A percentile compares a stretch with the other conserved stretches of the same genome.
These are phyloP conservation scores for Lepidurus packardi DNA, from an alignment of 1,140 invertebrate genomes.

Conservation along the genomic window DNA sequence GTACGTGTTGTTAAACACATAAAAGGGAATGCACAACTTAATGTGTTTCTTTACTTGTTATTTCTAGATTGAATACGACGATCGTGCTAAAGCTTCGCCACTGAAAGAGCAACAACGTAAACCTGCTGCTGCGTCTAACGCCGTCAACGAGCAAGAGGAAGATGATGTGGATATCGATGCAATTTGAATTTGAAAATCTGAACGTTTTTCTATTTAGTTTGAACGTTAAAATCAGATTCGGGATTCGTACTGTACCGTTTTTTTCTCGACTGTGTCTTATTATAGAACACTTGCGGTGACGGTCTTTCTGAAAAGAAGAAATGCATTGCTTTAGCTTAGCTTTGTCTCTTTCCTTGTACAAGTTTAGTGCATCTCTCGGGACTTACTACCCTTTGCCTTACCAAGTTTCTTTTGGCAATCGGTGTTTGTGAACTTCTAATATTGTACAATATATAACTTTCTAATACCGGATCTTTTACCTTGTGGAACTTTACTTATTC, in stretches of 20 bases:
- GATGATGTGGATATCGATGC: constrained; percentile 85
- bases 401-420: neutral
- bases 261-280: neutral
- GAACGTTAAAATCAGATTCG: neutral
- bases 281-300: neutral
- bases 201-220: constrained; percentile 10
- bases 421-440: neutral
- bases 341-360: neutral
- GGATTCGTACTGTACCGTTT: neutral
- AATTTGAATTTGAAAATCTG: no score
- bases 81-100: constrained; percentile 68
- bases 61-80: constrained; percentile 71
- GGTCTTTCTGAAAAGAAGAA: neutral
- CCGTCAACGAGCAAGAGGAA: constrained; percentile 51
- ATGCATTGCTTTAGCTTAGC: neutral
- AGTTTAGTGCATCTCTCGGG: neutral
- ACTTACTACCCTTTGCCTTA: constrained; percentile 6
- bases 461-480: neutral
- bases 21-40: neutral
- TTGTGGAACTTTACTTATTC: neutral
- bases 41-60: neutral
- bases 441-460: neutral
- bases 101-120: constrained; percentile 55
- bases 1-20: constrained; percentile 41
- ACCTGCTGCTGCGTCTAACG: constrained; percentile 40